phyloP scores from a whole-genome alignment of 2,888 invertebrate species.

The Tenodera sinensis region DNA sequence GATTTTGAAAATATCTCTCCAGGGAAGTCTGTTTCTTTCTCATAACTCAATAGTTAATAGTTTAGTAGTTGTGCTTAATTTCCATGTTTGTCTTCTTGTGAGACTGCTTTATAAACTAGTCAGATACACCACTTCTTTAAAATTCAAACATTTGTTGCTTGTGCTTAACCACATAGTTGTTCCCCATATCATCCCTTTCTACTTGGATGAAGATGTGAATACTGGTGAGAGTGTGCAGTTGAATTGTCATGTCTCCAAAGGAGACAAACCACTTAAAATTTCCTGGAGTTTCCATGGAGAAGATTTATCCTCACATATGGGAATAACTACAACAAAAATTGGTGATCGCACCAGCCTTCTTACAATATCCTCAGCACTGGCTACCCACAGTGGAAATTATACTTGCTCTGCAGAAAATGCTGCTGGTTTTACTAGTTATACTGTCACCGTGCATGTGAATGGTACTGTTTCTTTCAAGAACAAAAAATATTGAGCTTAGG shows the following conservation, averaged over 20 bases:
- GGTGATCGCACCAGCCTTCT: conserved; percentile 47
- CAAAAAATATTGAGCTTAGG: not conserved
- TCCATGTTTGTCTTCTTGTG: not conserved
- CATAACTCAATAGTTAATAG: not conserved
- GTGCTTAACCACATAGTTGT: conserved; percentile 51
- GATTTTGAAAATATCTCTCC: not conserved
- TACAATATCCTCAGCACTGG: conserved; percentile 41
- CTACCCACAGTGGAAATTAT: conserved; percentile 49
- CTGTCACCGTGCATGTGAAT: conserved; percentile 41
- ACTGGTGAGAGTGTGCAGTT: conserved; percentile 40
- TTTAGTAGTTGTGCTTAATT: not conserved
- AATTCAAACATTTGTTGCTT: not conserved
- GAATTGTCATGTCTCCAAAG: conserved; percentile 40
- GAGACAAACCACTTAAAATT: conserved; percentile 39
- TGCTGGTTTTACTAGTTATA: conserved; percentile 42
- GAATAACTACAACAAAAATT: conserved; percentile 42
- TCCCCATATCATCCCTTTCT: conserved; percentile 39
- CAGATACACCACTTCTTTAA: not conserved
- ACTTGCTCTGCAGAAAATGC: conserved; percentile 44
- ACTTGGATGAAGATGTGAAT: conserved; percentile 38
- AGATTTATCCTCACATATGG: conserved; percentile 38
- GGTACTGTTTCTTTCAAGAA: conserved; percentile 34
- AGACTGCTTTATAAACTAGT: not conserved
- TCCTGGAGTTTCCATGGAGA: conserved; percentile 38
- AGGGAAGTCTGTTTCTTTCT: not conserved